Percentiles rank a stretch among this genome's conserved stretches.
Evolutionary conservation across 2,797 vertebrate species (phyloP).

Genomic region (Crocodylus rhombifer): DNA sequence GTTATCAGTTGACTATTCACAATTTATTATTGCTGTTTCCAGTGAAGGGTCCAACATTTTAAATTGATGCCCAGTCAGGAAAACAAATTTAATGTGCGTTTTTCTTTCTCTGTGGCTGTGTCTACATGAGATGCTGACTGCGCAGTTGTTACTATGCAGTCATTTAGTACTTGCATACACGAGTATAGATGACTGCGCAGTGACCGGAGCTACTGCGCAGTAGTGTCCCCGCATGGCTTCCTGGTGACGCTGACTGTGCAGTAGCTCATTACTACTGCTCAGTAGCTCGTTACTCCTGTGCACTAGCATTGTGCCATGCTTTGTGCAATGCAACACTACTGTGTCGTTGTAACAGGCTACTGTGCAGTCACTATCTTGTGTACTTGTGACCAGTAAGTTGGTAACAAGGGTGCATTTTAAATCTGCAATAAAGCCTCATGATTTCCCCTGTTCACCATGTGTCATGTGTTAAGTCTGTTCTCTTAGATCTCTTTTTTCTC

Average conservation of each 20-base stretch:
- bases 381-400: not conserved
- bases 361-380: not conserved
- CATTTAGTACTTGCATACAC: too few species aligned
- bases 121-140: not conserved
- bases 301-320: too few species aligned
- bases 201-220: too few species aligned
- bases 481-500: not conserved
- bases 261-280: too few species aligned
- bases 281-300: too few species aligned
- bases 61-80: not conserved
- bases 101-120: not conserved
- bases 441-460: not conserved
- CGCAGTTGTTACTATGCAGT: too few species aligned
- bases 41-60: not conserved
- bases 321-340: not conserved
- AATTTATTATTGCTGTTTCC: conserved; percentile 19
- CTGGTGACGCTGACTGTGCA: too few species aligned
- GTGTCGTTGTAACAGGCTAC: too few species aligned
- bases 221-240: too few species aligned
- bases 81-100: not conserved
- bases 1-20: conserved; percentile 17
- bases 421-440: not conserved
- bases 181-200: too few species aligned
- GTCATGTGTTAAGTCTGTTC: not conserved
- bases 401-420: not conserved